A percentile compares a stretch with the other conserved stretches of the same genome.
These are phyloP conservation scores for Anguilla obscura DNA, from an alignment of 2,797 vertebrate genomes.

Conservation along the genomic window DNA sequence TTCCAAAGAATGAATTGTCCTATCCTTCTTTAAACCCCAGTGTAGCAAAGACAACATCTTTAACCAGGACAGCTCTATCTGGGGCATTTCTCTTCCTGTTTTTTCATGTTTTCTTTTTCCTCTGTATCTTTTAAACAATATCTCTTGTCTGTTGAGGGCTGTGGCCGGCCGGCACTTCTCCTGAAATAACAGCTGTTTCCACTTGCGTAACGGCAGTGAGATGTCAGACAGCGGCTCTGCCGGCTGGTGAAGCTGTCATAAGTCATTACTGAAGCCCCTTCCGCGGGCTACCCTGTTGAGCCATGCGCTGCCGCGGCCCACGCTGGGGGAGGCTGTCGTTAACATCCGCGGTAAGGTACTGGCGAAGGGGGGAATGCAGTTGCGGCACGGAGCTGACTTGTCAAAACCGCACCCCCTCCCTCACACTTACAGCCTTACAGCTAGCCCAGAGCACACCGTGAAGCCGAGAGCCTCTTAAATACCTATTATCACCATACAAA, in stretches of 20 bases:
- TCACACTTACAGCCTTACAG: background rate
- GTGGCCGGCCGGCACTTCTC: slow-evolving; percentile 60
- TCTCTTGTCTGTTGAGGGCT: slow-evolving; percentile 50
- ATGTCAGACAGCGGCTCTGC: slow-evolving; percentile 71
- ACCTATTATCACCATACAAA: slow-evolving; percentile 7
- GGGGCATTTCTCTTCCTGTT: slow-evolving; percentile 30
- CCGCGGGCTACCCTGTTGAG: slow-evolving; percentile 67
- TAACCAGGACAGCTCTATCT: slow-evolving; percentile 27
- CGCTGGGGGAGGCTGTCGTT: slow-evolving; percentile 44
- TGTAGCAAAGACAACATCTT: background rate
- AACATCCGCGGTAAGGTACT: background rate
- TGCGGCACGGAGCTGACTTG: background rate
- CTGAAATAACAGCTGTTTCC: slow-evolving; percentile 75
- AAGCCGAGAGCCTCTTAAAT: background rate
- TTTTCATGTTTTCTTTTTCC: slow-evolving; percentile 38
- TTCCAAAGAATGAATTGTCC: slow-evolving; percentile 32
- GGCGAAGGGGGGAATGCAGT: background rate
- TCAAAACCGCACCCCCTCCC: background rate
- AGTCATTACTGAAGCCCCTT: slow-evolving; percentile 69
- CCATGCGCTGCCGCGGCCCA: slow-evolving; percentile 49
- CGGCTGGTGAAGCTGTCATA: slow-evolving; percentile 73
- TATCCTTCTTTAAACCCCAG: background rate
- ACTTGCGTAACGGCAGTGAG: slow-evolving; percentile 74
- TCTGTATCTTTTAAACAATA: slow-evolving; percentile 39
- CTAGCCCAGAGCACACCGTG: slow-evolving; percentile 1